Conservation (phyloP, 2,113 vertebrate species). For the Desmodus rotundus region DNA sequence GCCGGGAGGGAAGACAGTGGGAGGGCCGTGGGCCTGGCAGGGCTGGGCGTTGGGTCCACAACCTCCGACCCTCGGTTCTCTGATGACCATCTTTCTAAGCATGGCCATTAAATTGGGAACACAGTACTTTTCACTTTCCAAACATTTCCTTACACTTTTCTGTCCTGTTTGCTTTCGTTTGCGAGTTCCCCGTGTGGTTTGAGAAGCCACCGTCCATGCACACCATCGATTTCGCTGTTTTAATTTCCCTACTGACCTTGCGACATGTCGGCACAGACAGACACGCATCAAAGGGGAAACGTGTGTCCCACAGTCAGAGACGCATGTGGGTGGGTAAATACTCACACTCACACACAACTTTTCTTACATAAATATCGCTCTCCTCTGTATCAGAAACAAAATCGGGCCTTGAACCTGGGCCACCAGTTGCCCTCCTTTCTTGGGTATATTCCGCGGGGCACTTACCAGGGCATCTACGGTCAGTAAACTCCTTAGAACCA, state of each 20-base stretch:
- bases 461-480: not conserved
- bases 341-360: not conserved
- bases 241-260: not conserved
- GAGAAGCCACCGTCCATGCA: not conserved
- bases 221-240: not conserved
- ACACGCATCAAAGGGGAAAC: not conserved
- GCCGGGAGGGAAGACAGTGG: not conserved
- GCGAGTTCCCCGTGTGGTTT: not conserved
- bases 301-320: not conserved
- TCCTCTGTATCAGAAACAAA: not conserved
- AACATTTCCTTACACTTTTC: not conserved
- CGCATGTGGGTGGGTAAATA: not conserved
- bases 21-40: not conserved
- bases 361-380: not conserved
- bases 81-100: not conserved
- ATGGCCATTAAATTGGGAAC: not conserved
- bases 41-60: rapidly evolving
- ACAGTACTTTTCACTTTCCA: not conserved
- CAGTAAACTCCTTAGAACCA: not conserved
- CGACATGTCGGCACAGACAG: not conserved
- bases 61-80: not conserved
- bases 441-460: not conserved
- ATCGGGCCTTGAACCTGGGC: rapidly evolving
- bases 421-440: not conserved
- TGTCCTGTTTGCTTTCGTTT: not conserved